Base-by-base conservation (phyloP, 2,888 invertebrate genomes). In the Volucella zonaria region DNA sequence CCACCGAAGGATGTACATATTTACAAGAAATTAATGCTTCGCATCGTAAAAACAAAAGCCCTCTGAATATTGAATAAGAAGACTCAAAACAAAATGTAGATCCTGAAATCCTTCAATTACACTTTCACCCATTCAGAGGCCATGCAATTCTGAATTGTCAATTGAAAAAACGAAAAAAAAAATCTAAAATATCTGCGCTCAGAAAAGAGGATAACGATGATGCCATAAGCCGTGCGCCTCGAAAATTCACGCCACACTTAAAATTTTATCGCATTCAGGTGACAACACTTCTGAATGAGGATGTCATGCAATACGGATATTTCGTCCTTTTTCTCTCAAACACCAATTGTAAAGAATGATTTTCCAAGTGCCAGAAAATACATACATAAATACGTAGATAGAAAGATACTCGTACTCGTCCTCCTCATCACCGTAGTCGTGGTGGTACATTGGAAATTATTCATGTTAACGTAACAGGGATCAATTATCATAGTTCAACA, bases 401-500 rank as follows among this genome's bases (percentile, higher is more conserved):
- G 78, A 86, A 73, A 82, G 75, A 85, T 74, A 31, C 31, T 31
- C 31, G 31, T 4, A 4, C 23, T 31, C 31, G 31, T 6, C 6
- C 6, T 31, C 31, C 31, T 31, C 4, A 31, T 31, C 31, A 77
- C 56, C 58, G 77, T 81, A 76, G 59, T 64, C 18, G 71, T 76
- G 38, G 56, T 89, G 31, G 87, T 88, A 87, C 89, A 91, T 92
- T 91, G 88, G 91, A 89, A 90, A 88, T 90, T 91, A 90, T 89
- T 91, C 92, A 91, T 91, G 90, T 92, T 89, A 89, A 90, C 89
- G 89, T 91, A 91, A 91, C 90, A 89, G 90, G 91, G 91, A 91
- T 91, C 91, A 91, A 91, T 91, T 91, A 91, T 90, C 89, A 89
- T 91, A 91, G 91, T 91, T 91, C 91, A 91, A 89, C 89, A 85